Base-by-base conservation (phyloP, 2,888 invertebrate genomes). In the Sipha maydis region DNA sequence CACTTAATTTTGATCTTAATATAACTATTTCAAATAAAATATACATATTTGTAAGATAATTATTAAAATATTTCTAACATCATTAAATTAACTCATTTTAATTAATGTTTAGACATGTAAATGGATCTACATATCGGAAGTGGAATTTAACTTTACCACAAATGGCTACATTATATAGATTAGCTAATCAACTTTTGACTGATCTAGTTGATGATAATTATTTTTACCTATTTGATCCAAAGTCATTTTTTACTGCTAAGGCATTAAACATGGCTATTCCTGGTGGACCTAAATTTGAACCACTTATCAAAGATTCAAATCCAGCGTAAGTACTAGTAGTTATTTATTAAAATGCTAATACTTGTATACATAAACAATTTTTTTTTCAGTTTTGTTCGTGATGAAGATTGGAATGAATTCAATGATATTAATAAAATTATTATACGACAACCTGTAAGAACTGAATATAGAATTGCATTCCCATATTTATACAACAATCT, bases 321-420 rank as follows among this genome's bases (percentile, higher is more conserved):
- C 96, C 97, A 85, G 97, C 96, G 95, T 96, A 93, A 93, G 94
- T 91, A 14, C 75, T 78, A 21, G 19, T 48, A 41, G 1, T 48
- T n/a, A 56, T 25, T 34, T 1, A 41, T n/a, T 78, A 28, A 48
- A 14, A 11, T 48, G 48, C 3, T 48, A 25, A n/a, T 67, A 17
- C n/a, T 61, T 7, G 17, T 25, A 56, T 38, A 69, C 38, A 38
- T 4, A 78, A 0, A 9, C 17, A 2, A 34, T 61, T 83, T 54
- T 77, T 38, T 79, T 80, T 90, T 89, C 90, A 90, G 89, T 89
- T 89, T 89, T 92, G 93, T 34, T 91, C 96, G 97, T 2, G 99
- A 99, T 93, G 99, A 99, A 93, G 99, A 99, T 92, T 99, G 99
- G 99, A 99, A 99, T 93, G 99, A 99, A 93, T 99, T 99, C 91